These are phyloP conservation scores for Anseranas semipalmata DNA, from an alignment of 2,113 vertebrate genomes.

Conservation along the genomic window DNA sequence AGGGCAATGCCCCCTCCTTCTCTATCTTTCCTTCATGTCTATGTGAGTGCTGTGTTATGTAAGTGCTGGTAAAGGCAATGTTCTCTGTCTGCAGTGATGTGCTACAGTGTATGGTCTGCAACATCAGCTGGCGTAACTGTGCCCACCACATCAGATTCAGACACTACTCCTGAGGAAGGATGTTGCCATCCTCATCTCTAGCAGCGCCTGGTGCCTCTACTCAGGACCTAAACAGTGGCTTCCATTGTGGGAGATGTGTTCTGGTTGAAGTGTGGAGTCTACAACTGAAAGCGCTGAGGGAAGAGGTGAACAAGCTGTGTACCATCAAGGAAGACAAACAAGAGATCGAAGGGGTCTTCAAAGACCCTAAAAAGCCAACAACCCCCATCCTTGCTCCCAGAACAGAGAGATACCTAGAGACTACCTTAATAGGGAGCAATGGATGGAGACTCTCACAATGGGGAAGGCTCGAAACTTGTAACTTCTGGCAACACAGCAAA, in stretches of 20 bases:
- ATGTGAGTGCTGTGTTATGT: neutral
- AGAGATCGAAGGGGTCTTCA: neutral
- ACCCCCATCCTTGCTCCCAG: neutral
- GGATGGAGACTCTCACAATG: neutral
- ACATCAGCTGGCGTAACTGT: neutral
- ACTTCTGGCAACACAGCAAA: neutral
- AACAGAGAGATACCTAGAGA: neutral
- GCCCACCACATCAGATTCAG: neutral
- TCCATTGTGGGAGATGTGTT: rapidly evolving
- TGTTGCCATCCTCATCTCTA: neutral
- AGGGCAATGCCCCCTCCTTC: neutral
- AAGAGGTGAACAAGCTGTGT: neutral
- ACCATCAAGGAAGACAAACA: neutral
- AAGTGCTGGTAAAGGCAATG: neutral
- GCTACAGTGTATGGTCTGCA: neutral
- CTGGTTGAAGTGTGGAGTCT: too few relatives aligned
- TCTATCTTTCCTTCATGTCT: neutral
- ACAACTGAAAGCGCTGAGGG: neutral
- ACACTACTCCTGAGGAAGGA: too few relatives aligned
- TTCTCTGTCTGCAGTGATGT: neutral
- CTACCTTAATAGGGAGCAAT: neutral
- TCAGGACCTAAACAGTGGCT: neutral
- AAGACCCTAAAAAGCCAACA: neutral
- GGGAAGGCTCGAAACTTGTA: neutral
- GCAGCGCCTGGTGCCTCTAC: neutral